Evolutionary conservation across 2,888 invertebrate genomes (phyloP), one percentile per base, ranked within the genome.

Genomic region (Pecten maximus): DNA sequence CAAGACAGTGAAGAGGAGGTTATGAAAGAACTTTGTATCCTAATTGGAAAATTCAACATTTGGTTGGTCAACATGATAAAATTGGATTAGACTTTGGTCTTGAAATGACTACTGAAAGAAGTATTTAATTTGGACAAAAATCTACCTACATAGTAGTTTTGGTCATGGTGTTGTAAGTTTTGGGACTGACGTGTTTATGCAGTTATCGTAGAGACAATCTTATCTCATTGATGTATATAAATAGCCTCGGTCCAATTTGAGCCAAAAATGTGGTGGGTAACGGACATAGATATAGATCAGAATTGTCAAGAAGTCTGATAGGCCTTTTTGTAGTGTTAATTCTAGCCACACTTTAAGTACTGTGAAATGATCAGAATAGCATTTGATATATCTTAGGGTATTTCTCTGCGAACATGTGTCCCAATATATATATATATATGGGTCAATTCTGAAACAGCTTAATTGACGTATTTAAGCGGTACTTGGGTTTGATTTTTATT

Each of bases 291-390:
- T 74, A 35, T 8, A 2, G 35, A 74, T 74, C 74, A 35, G 35
- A 74, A 74, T 74, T 74, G 74, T 74, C 74, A 74, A 74, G 74
- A 74, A 28, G 74, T 74, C 35, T 74, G 74, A 74, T 74, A 35
- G 74, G 74, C 35, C 44, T 74, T 74, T 74, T 74, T 74, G 35
- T 35, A 74, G 74, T 28, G 74, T 74, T 74, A 74, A 74, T 74
- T 74, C 74, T 74, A 74, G 74, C 0, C 74, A 74, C 74, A 74
- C 74, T 74, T 74, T 74, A 74, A 10, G 35, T 35, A 74, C 60
- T 60, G n/a, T 60, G 19, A 23, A 60, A 60, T 74, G 35, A 74
- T 74, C 74, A 28, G 10, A 23, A 74, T 74, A 28, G 2, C 35
- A 10, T 74, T 74, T 74, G 74, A 74, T 74, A 44, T 44, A 74